Percentiles rank a stretch among this genome's conserved stretches.
Conservation (phyloP, 2,113 vertebrate genomes). For the Taxidea taxus region DNA sequence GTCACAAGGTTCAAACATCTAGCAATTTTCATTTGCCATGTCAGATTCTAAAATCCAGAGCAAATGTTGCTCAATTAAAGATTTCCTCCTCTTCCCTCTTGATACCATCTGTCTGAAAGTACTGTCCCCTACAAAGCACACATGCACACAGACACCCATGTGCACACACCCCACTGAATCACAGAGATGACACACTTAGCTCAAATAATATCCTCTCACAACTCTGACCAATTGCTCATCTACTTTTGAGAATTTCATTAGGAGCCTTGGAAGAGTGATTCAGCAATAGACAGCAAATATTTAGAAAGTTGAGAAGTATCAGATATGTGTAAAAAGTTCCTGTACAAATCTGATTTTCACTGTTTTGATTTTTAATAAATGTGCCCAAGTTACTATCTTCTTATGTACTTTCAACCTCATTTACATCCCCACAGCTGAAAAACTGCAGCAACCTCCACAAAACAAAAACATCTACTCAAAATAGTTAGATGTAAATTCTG, state of each 20-base stretch:
- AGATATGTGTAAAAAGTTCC: constrained; percentile 36
- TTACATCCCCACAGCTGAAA: background rate
- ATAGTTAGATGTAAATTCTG: constrained; percentile 1
- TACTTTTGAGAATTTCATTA: constrained; percentile 53
- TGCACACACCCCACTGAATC: constrained; percentile 61
- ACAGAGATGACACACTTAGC: constrained; percentile 46
- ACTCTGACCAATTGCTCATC: constrained; percentile 56
- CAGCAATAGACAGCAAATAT: constrained; percentile 48
- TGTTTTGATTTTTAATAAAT: constrained; percentile 30
- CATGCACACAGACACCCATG: background rate
- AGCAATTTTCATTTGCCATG: background rate
- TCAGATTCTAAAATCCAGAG: background rate
- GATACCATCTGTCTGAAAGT: constrained; percentile 39
- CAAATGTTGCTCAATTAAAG: constrained; percentile 10
- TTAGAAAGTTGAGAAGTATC: constrained; percentile 54
- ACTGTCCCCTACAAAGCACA: background rate
- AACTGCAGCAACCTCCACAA: background rate
- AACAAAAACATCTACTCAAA: constrained; percentile 35
- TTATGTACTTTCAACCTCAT: background rate
- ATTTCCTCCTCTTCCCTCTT: constrained; percentile 17
- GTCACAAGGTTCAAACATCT: background rate
- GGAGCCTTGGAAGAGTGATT: constrained; percentile 45
- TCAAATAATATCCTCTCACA: constrained; percentile 50
- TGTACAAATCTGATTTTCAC: constrained; percentile 42
- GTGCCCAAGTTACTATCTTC: background rate